Evolutionary conservation across 2,113 vertebrate genomes (phyloP), one percentile per base, ranked within the genome.

Genomic region (Ptilonorhynchus violaceus): DNA sequence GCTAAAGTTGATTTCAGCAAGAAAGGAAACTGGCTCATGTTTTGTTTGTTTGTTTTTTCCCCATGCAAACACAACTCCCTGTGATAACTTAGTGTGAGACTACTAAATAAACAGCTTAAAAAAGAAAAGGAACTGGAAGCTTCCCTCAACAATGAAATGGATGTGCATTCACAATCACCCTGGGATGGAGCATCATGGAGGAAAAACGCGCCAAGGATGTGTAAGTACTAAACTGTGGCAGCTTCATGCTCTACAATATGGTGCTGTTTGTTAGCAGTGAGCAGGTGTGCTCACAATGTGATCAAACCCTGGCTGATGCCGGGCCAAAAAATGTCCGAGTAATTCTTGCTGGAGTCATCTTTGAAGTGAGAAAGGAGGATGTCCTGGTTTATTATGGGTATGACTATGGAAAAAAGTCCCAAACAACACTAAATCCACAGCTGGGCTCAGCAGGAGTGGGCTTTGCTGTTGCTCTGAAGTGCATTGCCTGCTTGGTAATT

Each of bases 391-490:
- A 23, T 93, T 88, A n/a, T 27, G 52, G 33, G 9, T 74, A 88
- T 0, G 1, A 77, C 31, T 63, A 20, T 49, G 78, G 28, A 44
- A 25, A 47, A 67, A 78, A 52, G 41, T 87, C 80, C 60, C 28
- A 68, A 28, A 85, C 49, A 83, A 13, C 35, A 33, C 15, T 49
- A 15, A 59, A 39, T 81, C 76, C 46, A n/a, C 95, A 97, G 93
- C 95, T 97, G 96, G 90, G 53, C 96, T 67, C 96, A 94, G 96
- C 95, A 89, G 93, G 95, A 56, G 14, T 18, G 41, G 52, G 83
- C 58, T 91, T 90, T 80, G 44, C 56, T 75, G 35, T 56, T 18
- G 72, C 37, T 85, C 80, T 74, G 82, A 77, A 83, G 55, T 44
- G 12, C 39, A 22, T 37, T 19, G 31, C n/a, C 50, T 90, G 72